Evolutionary conservation across 2,888 invertebrate genomes (phyloP), one percentile per base, ranked within the genome.

Genomic region (Seira musarum): DNA sequence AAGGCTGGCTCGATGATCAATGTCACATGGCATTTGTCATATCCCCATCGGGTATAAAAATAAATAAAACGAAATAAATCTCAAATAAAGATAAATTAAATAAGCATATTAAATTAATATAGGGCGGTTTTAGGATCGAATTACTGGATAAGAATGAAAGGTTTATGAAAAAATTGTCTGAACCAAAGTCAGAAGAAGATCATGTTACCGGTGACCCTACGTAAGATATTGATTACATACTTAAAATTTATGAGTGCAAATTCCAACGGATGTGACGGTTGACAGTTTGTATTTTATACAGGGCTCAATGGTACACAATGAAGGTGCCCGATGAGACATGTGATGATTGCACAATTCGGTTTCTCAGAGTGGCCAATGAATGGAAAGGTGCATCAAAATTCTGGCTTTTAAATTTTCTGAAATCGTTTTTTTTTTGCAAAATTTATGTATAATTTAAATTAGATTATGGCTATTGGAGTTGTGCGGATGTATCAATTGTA

Each of bases 21-120:
- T 89, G 94, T 96, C 67, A 93, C 96, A 82, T 98, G 97, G 97
- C 96, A 96, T 89, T 91, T 97, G 87, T 96, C 96, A 13, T 97
- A 96, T 90, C 95, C 97, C 3, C 97, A 98, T 88, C 91, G 93
- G 90, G 95, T 95, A 90, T n/a, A n/a, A n/a, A n/a, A n/a, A n/a
- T n/a, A n/a, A n/a, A n/a, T n/a, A n/a, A n/a, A n/a, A n/a, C n/a
- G n/a, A n/a, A n/a, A n/a, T n/a, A n/a, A n/a, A n/a, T n/a, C n/a
- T n/a, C 10, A 21, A 5, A 30, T 10, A 22, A n/a, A 21, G 2
- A 40, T 66, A 17, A 6, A 21, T 49, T 57, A 57, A 69, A 69
- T 40, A 15, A 30, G 15, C 24, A 22, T 35, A n/a, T 46, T 22
- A 40, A 22, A 53, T 49, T 83, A 87, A 92, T 92, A 80, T 89